phyloP scores from a whole-genome alignment of 2,113 vertebrate species.

The Tupaia tana region DNA sequence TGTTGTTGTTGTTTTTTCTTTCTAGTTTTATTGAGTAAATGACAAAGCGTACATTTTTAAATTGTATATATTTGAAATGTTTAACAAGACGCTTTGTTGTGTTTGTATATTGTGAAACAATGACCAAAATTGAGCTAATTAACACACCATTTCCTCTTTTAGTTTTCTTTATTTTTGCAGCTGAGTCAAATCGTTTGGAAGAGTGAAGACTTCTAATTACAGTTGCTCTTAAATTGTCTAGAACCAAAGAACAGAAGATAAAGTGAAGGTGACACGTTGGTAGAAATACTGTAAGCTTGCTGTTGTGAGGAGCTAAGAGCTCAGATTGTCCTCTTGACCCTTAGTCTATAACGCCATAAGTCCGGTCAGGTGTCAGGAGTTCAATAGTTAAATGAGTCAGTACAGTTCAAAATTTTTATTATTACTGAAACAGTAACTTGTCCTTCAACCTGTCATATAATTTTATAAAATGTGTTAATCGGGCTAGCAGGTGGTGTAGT shows the following conservation, averaged over 20 bases:
- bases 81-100: neutral
- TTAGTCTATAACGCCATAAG: neutral
- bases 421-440: constrained; percentile 12
- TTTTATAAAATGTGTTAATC: neutral
- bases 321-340: neutral
- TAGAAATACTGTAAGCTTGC: neutral
- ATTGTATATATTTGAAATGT: neutral
- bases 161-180: neutral
- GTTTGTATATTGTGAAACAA: neutral
- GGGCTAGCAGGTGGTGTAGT: no score
- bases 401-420: neutral
- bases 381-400: neutral
- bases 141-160: neutral
- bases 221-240: neutral
- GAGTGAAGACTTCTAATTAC: neutral
- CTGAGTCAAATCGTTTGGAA: neutral
- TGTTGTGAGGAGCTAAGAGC: neutral
- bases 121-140: neutral
- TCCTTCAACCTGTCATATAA: constrained; percentile 8
- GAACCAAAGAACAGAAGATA: neutral
- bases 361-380: neutral
- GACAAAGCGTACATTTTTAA: neutral
- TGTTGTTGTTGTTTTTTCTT: neutral
- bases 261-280: neutral
- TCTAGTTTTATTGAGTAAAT: neutral